Evolutionary conservation across 2,888 invertebrate species (phyloP).

Genomic region (Sthenelais limicola): DNA sequence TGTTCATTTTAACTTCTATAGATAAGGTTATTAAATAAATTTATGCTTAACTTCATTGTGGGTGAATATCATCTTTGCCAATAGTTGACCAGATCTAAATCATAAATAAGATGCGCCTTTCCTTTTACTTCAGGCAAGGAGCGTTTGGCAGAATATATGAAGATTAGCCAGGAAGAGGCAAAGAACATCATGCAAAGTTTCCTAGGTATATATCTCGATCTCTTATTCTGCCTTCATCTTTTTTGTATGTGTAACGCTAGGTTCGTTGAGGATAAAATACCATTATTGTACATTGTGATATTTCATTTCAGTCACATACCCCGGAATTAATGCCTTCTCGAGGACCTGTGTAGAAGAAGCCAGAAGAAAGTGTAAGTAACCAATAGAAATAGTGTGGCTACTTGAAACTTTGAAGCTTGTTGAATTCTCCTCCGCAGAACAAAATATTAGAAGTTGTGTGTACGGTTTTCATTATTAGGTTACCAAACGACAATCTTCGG

Average conservation of each 20-base stretch:
- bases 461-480: background rate
- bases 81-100: no score
- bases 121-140: conserved; percentile 68
- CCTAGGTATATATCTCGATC: conserved; percentile 58
- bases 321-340: conserved; percentile 63
- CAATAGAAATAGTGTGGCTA: conserved; percentile 25
- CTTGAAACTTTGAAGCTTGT: background rate
- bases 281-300: no score
- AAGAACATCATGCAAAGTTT: conserved; percentile 67
- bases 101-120: no score
- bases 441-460: no score
- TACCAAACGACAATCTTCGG: conserved; percentile 62
- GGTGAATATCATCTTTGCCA: no score
- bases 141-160: conserved; percentile 65
- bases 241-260: background rate
- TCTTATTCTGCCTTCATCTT: background rate
- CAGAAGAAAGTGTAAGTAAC: conserved; percentile 45
- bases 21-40: no score
- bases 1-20: no score
- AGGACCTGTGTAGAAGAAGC: conserved; percentile 56
- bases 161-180: conserved; percentile 60
- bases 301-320: conserved; percentile 60
- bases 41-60: no score
- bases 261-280: no score
- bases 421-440: no score